These are phyloP conservation scores for Strix occidentalis DNA, from an alignment of 2,797 vertebrate species.

Conservation along the genomic window DNA sequence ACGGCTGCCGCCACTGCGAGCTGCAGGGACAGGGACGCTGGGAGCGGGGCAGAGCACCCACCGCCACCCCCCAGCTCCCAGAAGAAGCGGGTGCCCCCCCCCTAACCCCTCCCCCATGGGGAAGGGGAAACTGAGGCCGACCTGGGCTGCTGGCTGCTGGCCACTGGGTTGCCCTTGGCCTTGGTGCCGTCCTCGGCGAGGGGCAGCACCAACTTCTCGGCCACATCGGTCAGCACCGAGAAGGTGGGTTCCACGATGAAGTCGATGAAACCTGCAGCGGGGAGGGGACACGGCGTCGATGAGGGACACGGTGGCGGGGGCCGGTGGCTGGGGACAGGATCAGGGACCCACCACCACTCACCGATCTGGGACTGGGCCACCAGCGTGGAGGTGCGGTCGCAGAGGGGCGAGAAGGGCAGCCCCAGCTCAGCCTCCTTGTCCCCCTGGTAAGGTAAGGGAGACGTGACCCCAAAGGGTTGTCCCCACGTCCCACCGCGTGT, in stretches of 20 bases:
- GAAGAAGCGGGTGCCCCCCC: neutral
- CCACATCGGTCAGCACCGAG: constrained; percentile 91
- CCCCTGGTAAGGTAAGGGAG: constrained; percentile 76
- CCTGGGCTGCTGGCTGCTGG: constrained; percentile 71
- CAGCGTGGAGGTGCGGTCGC: constrained; percentile 89
- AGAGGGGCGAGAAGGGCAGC: constrained; percentile 91
- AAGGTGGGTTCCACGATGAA: constrained; percentile 95
- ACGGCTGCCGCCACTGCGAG: constrained; percentile 88
- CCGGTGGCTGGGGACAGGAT: neutral
- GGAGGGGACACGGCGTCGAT: neutral
- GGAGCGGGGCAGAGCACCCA: neutral
- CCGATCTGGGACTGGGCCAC: constrained; percentile 95
- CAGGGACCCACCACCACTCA: constrained; percentile 25
- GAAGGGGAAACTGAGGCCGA: neutral
- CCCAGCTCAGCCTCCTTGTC: constrained; percentile 93
- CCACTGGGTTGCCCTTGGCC: constrained; percentile 43
- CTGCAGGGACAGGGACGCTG: constrained; percentile 57
- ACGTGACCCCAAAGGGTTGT: neutral
- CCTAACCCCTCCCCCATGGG: neutral
- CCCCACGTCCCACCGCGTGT: neutral
- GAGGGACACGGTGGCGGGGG: neutral
- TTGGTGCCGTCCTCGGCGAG: constrained; percentile 81
- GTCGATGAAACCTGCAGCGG: constrained; percentile 87
- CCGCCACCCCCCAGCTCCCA: neutral
- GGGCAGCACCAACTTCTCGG: constrained; percentile 91